phyloP scores from a whole-genome alignment of 2,113 vertebrate species.

The Pterocles orientalis region DNA sequence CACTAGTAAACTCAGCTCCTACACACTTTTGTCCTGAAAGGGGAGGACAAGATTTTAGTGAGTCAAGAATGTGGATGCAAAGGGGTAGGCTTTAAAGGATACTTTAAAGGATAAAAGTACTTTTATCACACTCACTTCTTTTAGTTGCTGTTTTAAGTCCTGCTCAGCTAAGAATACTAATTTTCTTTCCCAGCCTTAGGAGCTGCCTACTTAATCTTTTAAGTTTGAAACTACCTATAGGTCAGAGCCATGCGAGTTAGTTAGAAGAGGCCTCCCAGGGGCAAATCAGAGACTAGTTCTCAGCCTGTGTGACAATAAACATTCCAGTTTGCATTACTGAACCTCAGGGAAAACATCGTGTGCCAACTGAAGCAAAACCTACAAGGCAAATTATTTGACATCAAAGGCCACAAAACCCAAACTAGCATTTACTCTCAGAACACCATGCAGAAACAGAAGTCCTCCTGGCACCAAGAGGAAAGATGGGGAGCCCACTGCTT shows the following conservation, averaged over 20 bases:
- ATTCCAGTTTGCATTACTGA: neutral
- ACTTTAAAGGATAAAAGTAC: neutral
- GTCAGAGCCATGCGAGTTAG: neutral
- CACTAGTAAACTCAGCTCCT: neutral
- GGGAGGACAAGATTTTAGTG: neutral
- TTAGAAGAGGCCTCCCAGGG: neutral
- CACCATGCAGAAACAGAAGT: neutral
- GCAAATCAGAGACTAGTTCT: neutral
- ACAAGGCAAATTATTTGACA: neutral
- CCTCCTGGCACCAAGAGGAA: neutral
- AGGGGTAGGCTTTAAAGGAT: neutral
- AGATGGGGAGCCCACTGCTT: neutral
- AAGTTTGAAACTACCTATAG: neutral
- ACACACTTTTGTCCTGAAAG: neutral
- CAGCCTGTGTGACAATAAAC: neutral
- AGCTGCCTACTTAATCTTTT: neutral
- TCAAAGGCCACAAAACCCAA: neutral
- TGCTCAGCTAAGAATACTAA: neutral
- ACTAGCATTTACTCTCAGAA: neutral
- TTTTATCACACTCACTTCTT: neutral
- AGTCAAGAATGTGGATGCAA: neutral
- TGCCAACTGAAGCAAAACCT: neutral
- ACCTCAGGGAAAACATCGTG: neutral
- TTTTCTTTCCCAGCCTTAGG: slow-evolving; percentile 1
- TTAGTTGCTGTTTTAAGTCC: slow-evolving; percentile 1